Conservation (phyloP, 2,888 invertebrate genomes). For the Agrochola circellaris region DNA sequence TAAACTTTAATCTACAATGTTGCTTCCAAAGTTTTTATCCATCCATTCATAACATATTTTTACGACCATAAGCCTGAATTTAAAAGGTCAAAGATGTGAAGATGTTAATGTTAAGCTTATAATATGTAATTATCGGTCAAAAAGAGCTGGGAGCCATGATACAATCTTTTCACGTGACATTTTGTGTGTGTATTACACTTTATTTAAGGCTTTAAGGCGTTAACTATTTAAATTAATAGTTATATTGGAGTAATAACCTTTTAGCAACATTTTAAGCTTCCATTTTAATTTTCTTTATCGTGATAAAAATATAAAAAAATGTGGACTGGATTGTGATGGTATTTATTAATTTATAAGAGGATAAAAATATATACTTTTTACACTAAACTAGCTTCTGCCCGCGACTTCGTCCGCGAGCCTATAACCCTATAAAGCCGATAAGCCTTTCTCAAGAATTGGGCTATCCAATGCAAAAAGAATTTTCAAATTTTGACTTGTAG, state of each 20-base stretch:
- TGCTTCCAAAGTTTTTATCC: background rate
- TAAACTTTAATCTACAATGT: background rate
- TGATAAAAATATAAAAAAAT: background rate
- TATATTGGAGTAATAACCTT: slow-evolving; percentile 2
- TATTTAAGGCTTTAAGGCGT: background rate
- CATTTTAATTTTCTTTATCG: background rate
- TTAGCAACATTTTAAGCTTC: background rate
- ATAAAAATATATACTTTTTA: too few relatives aligned
- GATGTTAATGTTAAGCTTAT: slow-evolving; percentile 32
- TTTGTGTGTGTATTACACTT: background rate
- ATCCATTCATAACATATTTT: slow-evolving; percentile 4
- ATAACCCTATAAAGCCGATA: too few relatives aligned
- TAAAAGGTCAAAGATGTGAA: slow-evolving; percentile 41
- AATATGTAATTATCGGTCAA: slow-evolving; percentile 39
- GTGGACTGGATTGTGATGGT: too few relatives aligned
- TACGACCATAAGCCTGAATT: slow-evolving; percentile 26
- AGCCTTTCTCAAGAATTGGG: too few relatives aligned
- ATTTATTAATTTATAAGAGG: too few relatives aligned
- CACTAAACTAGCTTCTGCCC: too few relatives aligned
- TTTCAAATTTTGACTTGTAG: too few relatives aligned
- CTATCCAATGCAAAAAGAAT: too few relatives aligned
- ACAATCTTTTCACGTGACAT: slow-evolving; percentile 24
- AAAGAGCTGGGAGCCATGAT: slow-evolving; percentile 22
- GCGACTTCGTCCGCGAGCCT: too few relatives aligned
- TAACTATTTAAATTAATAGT: slow-evolving; percentile 3